Conservation (phyloP, 2,888 invertebrate species). For the Caenorhabditis sulstoni region DNA sequence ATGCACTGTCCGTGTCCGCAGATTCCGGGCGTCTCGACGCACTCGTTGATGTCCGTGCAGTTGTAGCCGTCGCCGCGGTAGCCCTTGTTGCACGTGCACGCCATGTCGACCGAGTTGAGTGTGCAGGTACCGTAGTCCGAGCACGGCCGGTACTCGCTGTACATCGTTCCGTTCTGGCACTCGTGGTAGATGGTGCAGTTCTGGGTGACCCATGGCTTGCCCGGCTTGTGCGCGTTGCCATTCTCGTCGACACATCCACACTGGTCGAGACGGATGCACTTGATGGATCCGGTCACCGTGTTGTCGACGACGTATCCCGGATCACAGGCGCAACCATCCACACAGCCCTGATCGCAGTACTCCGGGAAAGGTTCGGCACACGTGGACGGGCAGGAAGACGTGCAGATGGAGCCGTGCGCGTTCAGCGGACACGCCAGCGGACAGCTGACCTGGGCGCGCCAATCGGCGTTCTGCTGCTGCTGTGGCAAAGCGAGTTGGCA, state of each 20-base stretch:
- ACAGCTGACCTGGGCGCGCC: slow-evolving; percentile 62
- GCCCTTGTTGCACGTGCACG: slow-evolving; percentile 68
- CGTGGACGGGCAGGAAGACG: slow-evolving; percentile 73
- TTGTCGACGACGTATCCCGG: slow-evolving; percentile 75
- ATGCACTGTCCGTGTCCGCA: slow-evolving; percentile 85
- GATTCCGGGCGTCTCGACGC: slow-evolving; percentile 80
- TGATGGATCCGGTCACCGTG: slow-evolving; percentile 36
- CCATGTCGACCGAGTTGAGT: slow-evolving; percentile 34
- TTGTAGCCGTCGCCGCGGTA: slow-evolving; percentile 69
- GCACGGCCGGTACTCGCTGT: slow-evolving; percentile 68
- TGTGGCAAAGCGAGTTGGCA: slow-evolving; percentile 61
- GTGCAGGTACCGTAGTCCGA: slow-evolving; percentile 63
- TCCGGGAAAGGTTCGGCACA: slow-evolving; percentile 66
- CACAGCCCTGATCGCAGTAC: slow-evolving; percentile 63
- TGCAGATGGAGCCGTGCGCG: slow-evolving; percentile 63
- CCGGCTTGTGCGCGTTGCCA: slow-evolving; percentile 69
- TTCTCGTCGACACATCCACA: slow-evolving; percentile 74
- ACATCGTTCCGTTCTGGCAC: slow-evolving; percentile 71
- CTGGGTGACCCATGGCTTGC: slow-evolving; percentile 67
- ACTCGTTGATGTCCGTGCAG: slow-evolving; percentile 72
- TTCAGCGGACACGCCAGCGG: slow-evolving; percentile 65
- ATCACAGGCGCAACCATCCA: slow-evolving; percentile 79
- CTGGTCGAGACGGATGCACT: slow-evolving; percentile 62
- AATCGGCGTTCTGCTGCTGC: slow-evolving; percentile 42
- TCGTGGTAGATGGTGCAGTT: slow-evolving; percentile 68